phyloP scores from a whole-genome alignment of 2,888 invertebrate species.

The Carterocephalus palaemon region DNA sequence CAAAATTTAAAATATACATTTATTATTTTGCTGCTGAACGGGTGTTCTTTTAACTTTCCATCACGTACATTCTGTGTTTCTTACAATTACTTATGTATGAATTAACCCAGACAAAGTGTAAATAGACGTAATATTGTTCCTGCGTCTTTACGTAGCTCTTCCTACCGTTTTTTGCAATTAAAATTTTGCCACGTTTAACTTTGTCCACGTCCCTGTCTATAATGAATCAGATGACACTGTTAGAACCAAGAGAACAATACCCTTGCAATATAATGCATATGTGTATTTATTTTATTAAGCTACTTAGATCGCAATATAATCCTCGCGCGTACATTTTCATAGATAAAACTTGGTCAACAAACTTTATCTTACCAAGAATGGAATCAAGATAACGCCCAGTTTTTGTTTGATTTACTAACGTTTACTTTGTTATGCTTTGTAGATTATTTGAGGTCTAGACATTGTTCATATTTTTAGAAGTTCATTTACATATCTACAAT shows the following conservation, averaged over 20 bases:
- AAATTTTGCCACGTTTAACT: no score
- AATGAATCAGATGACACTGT: no score
- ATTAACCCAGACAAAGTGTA: no score
- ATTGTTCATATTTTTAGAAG: no score
- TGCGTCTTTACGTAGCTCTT: no score
- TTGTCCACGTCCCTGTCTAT: no score
- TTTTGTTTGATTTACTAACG: constrained; percentile 10
- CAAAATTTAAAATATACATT: constrained; percentile 9
- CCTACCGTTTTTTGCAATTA: no score
- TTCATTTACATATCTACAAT: no score
- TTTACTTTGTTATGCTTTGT: neutral
- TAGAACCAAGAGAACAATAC: constrained; percentile 2
- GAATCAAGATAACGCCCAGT: constrained; percentile 32
- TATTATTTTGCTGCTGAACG: constrained; percentile 7
- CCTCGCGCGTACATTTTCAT: constrained; percentile 32
- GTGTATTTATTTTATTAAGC: constrained; percentile 28
- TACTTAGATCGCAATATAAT: constrained; percentile 29
- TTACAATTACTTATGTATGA: neutral
- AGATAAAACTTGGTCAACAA: constrained; percentile 35
- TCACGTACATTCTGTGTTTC: constrained; percentile 5
- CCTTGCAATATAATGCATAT: constrained; percentile 1
- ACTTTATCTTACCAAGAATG: constrained; percentile 34
- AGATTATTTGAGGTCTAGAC: neutral
- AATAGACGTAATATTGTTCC: no score
- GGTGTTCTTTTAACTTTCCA: neutral